Evolutionary conservation across 2,888 invertebrate species (phyloP), one percentile per base, ranked within the genome.

Genomic region (Bhutanitis thaidina): DNA sequence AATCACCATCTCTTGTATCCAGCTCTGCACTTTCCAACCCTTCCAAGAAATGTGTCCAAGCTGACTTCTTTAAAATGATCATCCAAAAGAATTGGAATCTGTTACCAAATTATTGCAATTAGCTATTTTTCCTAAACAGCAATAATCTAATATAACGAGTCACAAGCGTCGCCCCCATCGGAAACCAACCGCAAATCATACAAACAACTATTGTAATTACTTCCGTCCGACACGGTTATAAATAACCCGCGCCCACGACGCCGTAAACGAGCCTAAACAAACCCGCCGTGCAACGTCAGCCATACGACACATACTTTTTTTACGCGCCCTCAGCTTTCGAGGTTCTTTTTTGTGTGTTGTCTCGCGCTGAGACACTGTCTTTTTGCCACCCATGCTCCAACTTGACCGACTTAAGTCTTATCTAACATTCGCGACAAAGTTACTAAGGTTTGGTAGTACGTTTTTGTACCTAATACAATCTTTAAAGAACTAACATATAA

Each of bases 281-380:
- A 43, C 49, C 39, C 27, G 51, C 52, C 47, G 43, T 48, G 36
- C 47, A 36, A 27, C 27, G 16, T 41, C 39, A 41, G 39, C 47
- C 54, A 43, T 40, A 51, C 48, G 41, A 49, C 49, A 3, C 30
- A 15, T 47, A 34, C 39, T 9, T 43, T 32, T 20, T 48, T 35
- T 27, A 35, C n/a, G 34, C 20, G 13, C 35, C 40, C 27, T 40
- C 9, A 13, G 32, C 32, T 40, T 25, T 25, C 8, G 1, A n/a
- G 27, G 27, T 5, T 48, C 16, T 40, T 40, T 40, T 40, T 48
- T 48, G 34, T 48, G 38, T 25, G 25, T 62, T 65, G 72, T 67
- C 73, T 66, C 64, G 54, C 61, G 57, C 59, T 57, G 67, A 65
- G 66, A 73, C 69, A 68, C 67, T 69, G 71, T 71, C 25, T 2